These are phyloP conservation scores for Gadus macrocephalus DNA, from an alignment of 2,113 vertebrate species.

Conservation along the genomic window DNA sequence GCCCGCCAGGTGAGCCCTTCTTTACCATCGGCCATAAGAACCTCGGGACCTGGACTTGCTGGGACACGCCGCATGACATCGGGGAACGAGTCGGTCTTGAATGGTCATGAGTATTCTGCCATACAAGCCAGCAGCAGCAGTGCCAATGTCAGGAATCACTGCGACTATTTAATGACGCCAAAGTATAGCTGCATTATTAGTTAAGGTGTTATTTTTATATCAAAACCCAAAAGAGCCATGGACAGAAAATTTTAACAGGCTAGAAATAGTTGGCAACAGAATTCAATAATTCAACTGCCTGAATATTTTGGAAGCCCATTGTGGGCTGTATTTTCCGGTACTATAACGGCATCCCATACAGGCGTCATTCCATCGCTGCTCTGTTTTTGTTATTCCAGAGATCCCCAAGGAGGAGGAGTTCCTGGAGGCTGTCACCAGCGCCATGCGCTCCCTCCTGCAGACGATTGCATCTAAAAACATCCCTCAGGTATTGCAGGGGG, in stretches of 20 bases:
- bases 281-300: not conserved
- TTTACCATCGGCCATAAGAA: no score
- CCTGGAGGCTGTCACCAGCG: constrained; percentile 89
- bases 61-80: no score
- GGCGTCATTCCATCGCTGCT: not conserved
- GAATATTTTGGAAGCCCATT: not conserved
- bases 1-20: constrained; percentile 70
- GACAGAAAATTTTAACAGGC: not conserved
- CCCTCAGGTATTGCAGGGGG: constrained; percentile 75
- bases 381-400: constrained; percentile 68
- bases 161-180: no score
- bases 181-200: no score
- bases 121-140: no score
- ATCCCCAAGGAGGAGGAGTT: constrained; percentile 85
- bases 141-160: no score
- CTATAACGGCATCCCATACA: not conserved
- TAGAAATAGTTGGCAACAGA: not conserved
- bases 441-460: constrained; percentile 88
- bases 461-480: constrained; percentile 91
- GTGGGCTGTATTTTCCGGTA: no score
- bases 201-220: no score
- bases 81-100: no score
- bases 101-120: no score
- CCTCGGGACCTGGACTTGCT: no score
- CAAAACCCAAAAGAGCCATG: no score